A percentile compares a stretch with the other conserved stretches of the same genome.
Evolutionary conservation across 2,797 vertebrate genomes (phyloP).

Genomic region (Cetoscarus ocellatus): DNA sequence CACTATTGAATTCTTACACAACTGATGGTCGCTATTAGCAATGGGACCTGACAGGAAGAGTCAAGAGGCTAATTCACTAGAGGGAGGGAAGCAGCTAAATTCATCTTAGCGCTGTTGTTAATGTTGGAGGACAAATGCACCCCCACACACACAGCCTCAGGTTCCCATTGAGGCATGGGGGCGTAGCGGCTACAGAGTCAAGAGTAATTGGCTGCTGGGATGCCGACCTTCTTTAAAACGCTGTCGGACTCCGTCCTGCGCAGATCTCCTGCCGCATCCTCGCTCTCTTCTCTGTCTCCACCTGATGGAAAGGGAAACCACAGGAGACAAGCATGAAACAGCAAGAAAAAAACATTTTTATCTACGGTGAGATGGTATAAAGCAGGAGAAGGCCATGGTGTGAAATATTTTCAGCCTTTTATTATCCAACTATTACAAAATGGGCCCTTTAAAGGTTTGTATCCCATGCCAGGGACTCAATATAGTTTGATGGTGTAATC

Average conservation of each 20-base stretch:
- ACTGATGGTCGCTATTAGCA: slow-evolving; percentile 65
- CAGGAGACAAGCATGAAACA: slow-evolving; percentile 4
- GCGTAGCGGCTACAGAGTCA: slow-evolving; percentile 15
- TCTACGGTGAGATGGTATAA: background rate
- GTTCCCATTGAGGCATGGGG: slow-evolving; percentile 27
- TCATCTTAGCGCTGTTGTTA: slow-evolving; percentile 59
- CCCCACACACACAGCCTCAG: slow-evolving; percentile 44
- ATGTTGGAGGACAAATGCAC: slow-evolving; percentile 53
- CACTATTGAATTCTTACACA: slow-evolving; percentile 46
- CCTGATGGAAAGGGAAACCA: slow-evolving; percentile 77
- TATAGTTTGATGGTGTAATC: too few relatives aligned
- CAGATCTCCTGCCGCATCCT: slow-evolving; percentile 90
- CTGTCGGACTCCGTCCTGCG: slow-evolving; percentile 96
- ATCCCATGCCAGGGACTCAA: too few relatives aligned
- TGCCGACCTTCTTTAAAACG: slow-evolving; percentile 94
- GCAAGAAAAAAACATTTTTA: background rate
- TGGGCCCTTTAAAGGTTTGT: too few relatives aligned
- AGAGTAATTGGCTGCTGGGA: slow-evolving; percentile 44
- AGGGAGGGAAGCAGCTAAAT: slow-evolving; percentile 51
- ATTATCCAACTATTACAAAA: background rate
- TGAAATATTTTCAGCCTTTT: background rate
- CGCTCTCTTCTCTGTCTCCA: slow-evolving; percentile 91
- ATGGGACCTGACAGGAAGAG: slow-evolving; percentile 56
- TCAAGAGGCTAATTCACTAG: slow-evolving; percentile 68
- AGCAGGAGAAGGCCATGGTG: background rate